These are phyloP conservation scores for Colaptes auratus DNA, from an alignment of 2,113 vertebrate species.

Conservation along the genomic window DNA sequence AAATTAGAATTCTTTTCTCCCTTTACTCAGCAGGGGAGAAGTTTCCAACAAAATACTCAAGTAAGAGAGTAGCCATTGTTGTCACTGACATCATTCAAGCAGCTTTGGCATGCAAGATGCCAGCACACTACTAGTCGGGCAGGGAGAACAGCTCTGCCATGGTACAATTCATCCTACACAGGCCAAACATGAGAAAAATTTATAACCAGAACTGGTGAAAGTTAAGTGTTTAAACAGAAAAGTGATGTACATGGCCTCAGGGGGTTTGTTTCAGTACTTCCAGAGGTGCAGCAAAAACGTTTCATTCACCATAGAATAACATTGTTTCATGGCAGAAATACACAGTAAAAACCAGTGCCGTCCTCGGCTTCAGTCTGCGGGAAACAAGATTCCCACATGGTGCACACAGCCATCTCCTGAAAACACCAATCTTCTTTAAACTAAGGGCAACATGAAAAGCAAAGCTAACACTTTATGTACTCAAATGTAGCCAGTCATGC, in stretches of 20 bases:
- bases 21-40: neutral
- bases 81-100: neutral
- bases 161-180: neutral
- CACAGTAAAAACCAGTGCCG: neutral
- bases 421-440: neutral
- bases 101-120: neutral
- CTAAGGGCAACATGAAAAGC: neutral
- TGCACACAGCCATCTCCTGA: neutral
- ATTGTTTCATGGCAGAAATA: neutral
- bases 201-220: neutral
- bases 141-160: neutral
- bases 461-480: neutral
- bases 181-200: rapidly evolving
- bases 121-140: rapidly evolving
- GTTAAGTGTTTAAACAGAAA: neutral
- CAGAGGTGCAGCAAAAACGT: neutral
- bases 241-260: rapidly evolving
- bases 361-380: neutral
- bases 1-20: neutral
- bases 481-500: rapidly evolving
- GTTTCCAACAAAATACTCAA: neutral
- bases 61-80: neutral
- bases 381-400: neutral
- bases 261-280: neutral
- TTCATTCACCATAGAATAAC: neutral